A percentile compares a stretch with the other conserved stretches of the same genome.
Evolutionary conservation across 2,113 vertebrate species (phyloP).

Genomic region (Columba livia): DNA sequence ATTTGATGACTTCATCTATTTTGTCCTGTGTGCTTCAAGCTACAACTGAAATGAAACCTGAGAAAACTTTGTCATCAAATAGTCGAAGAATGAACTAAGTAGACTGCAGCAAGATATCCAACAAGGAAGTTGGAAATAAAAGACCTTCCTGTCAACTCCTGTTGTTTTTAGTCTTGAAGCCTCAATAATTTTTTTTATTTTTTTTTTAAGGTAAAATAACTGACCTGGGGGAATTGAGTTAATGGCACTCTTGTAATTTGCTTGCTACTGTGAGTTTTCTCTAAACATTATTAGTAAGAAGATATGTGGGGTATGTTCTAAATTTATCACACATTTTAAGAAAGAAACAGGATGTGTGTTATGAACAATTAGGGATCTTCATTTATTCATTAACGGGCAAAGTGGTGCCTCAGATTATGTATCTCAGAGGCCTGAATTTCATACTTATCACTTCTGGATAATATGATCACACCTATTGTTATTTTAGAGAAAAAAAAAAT

Average conservation of each 20-base stretch:
- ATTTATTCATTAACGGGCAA: neutral
- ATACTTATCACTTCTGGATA: neutral
- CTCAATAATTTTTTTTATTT: neutral
- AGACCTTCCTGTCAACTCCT: neutral
- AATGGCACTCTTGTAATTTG: neutral
- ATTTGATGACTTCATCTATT: neutral
- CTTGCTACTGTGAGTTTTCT: neutral
- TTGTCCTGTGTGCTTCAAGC: neutral
- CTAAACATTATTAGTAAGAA: slow-evolving; percentile 13
- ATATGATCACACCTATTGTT: neutral
- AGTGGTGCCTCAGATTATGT: neutral
- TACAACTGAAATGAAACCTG: neutral
- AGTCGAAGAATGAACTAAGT: neutral
- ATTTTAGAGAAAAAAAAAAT: neutral
- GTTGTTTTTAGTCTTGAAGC: neutral
- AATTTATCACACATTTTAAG: neutral
- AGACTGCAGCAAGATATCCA: neutral
- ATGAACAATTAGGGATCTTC: neutral
- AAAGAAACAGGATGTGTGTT: neutral
- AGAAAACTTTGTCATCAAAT: neutral
- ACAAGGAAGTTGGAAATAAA: neutral
- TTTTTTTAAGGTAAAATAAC: neutral
- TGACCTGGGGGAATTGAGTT: neutral
- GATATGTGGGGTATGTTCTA: neutral
- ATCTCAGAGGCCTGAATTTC: neutral